Evolutionary conservation across 2,797 vertebrate genomes (phyloP), one percentile per base, ranked within the genome.

Genomic region (Ambastaia sidthimunki): DNA sequence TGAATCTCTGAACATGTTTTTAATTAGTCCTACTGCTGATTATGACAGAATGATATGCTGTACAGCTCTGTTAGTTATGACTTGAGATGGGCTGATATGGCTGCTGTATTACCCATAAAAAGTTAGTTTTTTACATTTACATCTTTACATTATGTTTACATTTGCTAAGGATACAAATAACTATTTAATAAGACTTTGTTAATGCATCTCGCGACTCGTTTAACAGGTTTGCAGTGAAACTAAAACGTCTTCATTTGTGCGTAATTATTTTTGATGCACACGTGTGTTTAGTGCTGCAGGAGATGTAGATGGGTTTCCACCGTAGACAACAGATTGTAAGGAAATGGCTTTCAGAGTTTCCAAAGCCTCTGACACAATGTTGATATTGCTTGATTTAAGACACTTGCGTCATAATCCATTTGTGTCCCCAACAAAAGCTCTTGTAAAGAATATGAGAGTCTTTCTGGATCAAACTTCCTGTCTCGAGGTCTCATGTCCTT

Each of bases 241-340:
- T n/a, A 54, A 75, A 50, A 21, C 13, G 7, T 6, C 60, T 54
- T 66, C n/a, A 47, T 15, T 0, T 16, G 25, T 57, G 13, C 47
- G 1, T 2, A 25, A 70, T 47, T 7, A 55, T 62, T 71, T 78
- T 25, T 44, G n/a, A 31, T 16, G 19, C 25, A 1, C 23, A 71
- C 23, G 48, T 59, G 25, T 66, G 68, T 28, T 67, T 77, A 62
- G 69, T 48, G 44, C 71, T 18, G 55, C 37, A 69, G 52, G 21
- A 57, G 19, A 16, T 59, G 54, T 79, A 44, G 87, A 88, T 85
- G 72, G 82, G 75, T 81, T 83, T 85, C 78, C 84, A 47, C 18
- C 19, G 21, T 52, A 47, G 25, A 63, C 7, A 34, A 34, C 23
- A 67, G 4, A 21, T 71, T 47, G 62, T n/a, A 67, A 21, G 23